phyloP scores from a whole-genome alignment of 2,797 vertebrate species.

The Tokudaia muenninki region DNA sequence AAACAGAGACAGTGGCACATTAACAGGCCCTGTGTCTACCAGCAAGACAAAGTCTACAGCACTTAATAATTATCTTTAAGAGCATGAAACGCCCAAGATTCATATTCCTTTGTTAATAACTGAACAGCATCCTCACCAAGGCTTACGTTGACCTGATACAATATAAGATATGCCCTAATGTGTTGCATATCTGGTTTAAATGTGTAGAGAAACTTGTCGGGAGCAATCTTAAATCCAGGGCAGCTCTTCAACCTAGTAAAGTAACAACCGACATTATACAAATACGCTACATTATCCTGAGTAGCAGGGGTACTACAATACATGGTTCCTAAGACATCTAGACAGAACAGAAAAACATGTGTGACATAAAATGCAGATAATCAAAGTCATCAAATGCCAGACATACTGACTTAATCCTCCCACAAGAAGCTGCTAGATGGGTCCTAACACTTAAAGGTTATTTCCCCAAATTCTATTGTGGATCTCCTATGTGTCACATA shows the following conservation, averaged over 20 bases:
- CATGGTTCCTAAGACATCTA: background rate
- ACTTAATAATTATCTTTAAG: slow-evolving; percentile 51
- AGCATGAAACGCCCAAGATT: slow-evolving; percentile 54
- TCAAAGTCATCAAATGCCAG: background rate
- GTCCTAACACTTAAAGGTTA: background rate
- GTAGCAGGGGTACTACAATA: background rate
- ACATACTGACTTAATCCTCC: background rate
- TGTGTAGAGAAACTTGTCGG: background rate
- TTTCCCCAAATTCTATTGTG: background rate
- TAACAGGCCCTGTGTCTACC: slow-evolving; percentile 64
- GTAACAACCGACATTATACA: background rate
- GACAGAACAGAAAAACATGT: background rate
- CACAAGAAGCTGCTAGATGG: background rate
- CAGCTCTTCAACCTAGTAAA: slow-evolving; percentile 15
- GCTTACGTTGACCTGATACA: background rate
- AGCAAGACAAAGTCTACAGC: slow-evolving; percentile 53
- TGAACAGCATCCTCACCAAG: background rate
- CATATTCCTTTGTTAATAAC: slow-evolving; percentile 49
- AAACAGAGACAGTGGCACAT: slow-evolving; percentile 72
- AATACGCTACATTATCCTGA: background rate
- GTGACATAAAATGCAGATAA: slow-evolving; percentile 9
- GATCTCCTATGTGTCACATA: background rate
- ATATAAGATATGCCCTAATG: background rate
- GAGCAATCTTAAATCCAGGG: background rate
- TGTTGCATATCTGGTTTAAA: slow-evolving; percentile 9